Evolutionary conservation across 2,113 vertebrate genomes (phyloP), one percentile per base, ranked within the genome.

Genomic region (Felis chaus): DNA sequence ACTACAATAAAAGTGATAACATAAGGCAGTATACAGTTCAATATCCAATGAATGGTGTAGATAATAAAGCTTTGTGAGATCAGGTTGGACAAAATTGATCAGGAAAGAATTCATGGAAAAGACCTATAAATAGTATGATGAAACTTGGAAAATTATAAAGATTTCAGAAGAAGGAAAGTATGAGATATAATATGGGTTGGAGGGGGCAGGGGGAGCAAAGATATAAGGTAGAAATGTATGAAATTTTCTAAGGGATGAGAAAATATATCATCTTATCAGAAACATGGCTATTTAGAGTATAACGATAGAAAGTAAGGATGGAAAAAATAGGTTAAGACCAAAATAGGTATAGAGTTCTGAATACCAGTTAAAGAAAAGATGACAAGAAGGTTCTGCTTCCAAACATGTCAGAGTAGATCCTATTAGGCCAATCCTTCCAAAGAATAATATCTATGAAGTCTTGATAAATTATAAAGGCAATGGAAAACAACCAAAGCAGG

Each of bases 91-190:
- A 65, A 66, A 94, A 74, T 7, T 78, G 31, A 65, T 86, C 57
- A 93, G 48, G 29, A 69, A 93, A 86, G 41, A 11, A 50, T 95
- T 93, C n/a, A 68, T 36, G 25, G 76, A 81, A 89, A 95, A 87
- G 9, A 18, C 29, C 31, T 61, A 61, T 61, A 85, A 69, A 92
- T 8, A 92, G 36, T 48, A 80, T 14, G 55, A 63, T 73, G 73
- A 63, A 39, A 69, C 13, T 31, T 61, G 73, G 33, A 90, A 79
- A 88, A 69, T 63, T 31, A 39, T 68, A 79, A 91, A 71, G 88
- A 89, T 87, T 94, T 83, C 33, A 71, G 36, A 65, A 74, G 25
- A 71, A 81, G 29, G 14, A 39, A 55, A 61, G 2, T 50, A 2
- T 76, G n/a, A 25, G 13, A 31, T 41, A 25, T 15, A 68, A 55